phyloP scores from a whole-genome alignment of 2,113 vertebrate genomes.

The Suricata suricatta region DNA sequence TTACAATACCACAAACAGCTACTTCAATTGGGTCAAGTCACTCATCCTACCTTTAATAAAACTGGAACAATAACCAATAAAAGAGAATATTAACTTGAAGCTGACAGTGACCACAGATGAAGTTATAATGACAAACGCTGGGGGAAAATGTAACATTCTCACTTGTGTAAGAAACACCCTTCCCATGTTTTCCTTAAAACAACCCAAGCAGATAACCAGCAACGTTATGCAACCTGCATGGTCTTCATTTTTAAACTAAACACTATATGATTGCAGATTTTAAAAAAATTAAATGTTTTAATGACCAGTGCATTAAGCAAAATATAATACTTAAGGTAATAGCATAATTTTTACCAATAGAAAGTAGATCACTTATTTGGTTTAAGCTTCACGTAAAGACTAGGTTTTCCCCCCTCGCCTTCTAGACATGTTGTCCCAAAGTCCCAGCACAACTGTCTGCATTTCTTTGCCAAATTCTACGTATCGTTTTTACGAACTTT shows the following conservation, averaged over 20 bases:
- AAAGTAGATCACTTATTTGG: background rate
- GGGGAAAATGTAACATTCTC: background rate
- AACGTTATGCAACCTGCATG: background rate
- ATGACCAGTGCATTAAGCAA: background rate
- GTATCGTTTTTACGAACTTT: background rate
- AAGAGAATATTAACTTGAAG: background rate
- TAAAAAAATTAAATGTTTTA: background rate
- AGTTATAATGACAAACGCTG: background rate
- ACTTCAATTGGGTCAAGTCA: background rate
- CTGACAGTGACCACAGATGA: background rate
- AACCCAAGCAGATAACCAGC: background rate
- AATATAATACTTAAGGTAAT: background rate
- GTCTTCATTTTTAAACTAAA: background rate
- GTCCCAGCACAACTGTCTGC: background rate
- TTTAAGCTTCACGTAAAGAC: background rate
- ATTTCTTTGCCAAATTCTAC: constrained; percentile 30
- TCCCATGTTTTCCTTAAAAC: background rate
- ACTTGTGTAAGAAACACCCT: background rate
- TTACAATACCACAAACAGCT: background rate
- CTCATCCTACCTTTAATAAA: background rate
- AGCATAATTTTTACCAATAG: background rate
- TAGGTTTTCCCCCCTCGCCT: background rate
- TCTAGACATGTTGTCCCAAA: background rate
- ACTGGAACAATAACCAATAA: background rate
- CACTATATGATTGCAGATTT: background rate